Evolutionary conservation across 2,797 vertebrate species (phyloP).

Genomic region (Linurgus olivaceus): DNA sequence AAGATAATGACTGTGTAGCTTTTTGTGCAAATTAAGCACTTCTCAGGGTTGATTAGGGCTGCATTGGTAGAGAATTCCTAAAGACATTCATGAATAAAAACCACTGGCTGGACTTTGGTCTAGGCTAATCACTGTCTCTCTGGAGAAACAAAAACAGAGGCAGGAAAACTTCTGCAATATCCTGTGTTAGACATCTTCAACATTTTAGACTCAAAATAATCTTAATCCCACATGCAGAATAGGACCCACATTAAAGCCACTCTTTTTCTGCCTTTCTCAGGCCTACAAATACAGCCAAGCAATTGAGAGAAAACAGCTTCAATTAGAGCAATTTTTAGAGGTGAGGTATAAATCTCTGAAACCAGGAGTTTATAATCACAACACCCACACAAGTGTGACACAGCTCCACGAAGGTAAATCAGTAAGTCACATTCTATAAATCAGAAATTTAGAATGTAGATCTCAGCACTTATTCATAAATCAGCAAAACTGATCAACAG

Average conservation of each 20-base stretch:
- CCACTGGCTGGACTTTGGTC: not conserved
- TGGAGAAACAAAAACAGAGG: not conserved
- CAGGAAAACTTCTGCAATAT: not conserved
- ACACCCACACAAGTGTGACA: not conserved
- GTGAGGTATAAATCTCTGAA: conserved; percentile 14
- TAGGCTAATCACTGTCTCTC: not conserved
- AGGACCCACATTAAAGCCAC: not conserved
- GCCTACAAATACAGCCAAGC: not conserved
- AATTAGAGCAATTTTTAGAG: not conserved
- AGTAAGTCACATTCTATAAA: not conserved
- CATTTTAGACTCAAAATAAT: not conserved
- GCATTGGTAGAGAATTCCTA: not conserved
- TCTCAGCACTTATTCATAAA: conserved; percentile 28
- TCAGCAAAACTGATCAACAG: conserved; percentile 23
- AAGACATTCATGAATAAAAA: conserved; percentile 19
- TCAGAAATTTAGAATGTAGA: conserved; percentile 39
- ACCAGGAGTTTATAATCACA: conserved; percentile 4
- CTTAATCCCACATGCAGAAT: not conserved
- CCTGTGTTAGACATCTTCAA: not conserved
- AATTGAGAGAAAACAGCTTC: not conserved
- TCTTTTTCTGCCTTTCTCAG: not conserved
- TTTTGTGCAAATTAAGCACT: conserved; percentile 10
- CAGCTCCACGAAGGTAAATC: conserved; percentile 6
- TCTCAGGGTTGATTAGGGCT: conserved; percentile 2
- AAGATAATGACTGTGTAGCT: not conserved